phyloP scores from a whole-genome alignment of 1,140 invertebrate species.

The Argopecten irradians region DNA sequence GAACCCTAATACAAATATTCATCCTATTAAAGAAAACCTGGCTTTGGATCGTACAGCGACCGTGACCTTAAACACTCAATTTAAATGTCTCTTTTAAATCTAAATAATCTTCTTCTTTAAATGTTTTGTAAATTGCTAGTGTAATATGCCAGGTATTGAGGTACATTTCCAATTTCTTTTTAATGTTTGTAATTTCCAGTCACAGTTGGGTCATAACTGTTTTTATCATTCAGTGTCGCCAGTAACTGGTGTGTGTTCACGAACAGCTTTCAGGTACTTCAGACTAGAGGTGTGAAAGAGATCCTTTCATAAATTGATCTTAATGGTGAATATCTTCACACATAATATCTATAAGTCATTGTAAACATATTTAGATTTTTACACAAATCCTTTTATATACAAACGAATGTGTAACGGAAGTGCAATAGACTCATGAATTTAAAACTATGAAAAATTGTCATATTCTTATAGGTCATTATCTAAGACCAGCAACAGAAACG shows the following conservation, averaged over 20 bases:
- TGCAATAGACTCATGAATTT: no score
- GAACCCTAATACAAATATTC: background rate
- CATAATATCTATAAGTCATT: background rate
- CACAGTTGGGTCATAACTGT: background rate
- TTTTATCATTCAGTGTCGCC: background rate
- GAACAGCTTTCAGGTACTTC: background rate
- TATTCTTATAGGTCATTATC: no score
- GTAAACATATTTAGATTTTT: background rate
- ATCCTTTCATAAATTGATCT: background rate
- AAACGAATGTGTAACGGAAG: background rate
- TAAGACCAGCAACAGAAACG: no score
- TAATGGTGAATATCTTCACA: background rate
- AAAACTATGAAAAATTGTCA: no score
- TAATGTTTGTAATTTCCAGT: background rate
- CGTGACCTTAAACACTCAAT: background rate
- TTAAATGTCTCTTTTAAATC: background rate
- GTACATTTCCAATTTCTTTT: slow-evolving; percentile 23
- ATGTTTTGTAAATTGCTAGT: background rate
- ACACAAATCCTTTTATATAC: background rate
- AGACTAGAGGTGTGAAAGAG: background rate
- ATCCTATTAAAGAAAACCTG: background rate
- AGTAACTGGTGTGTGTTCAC: background rate
- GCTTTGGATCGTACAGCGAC: background rate
- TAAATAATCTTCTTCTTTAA: background rate
- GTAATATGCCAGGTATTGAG: background rate